Evolutionary conservation across 1,140 invertebrate genomes (phyloP), one percentile per base, ranked within the genome.

Genomic region (Ceratina japonica): DNA sequence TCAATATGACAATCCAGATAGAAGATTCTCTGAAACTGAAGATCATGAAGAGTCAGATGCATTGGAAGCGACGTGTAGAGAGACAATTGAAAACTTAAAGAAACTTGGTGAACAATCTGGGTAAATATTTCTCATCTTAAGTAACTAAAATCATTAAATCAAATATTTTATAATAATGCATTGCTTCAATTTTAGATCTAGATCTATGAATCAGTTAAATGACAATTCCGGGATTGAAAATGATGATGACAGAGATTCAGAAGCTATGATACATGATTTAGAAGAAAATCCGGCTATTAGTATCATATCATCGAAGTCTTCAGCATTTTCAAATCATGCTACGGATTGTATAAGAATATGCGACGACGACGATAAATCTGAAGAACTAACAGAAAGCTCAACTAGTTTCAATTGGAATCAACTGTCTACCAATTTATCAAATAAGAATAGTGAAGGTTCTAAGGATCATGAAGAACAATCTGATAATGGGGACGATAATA

Each of bases 31-130:
- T 0, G 90, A 91, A 64, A 81, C 74, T 16, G 91, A 92, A 27
- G 91, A 92, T 81, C 88, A 87, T 5, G 91, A 92, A 71, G 91
- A 92, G 15, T 86, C 89, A 0, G 92, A 92, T 75, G 88, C 90
- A 31, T 77, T 92, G 51, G 92, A 92, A 76, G 91, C 90, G 31
- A 92, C 92, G 0, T 92, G 91, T 78, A 87, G 92, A 20, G 92
- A 93, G 85, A 92, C 92, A 13, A 93, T 93, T 71, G 92, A 93
- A 85, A 92, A 92, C 79, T 70, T 93, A 10, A 91, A 91, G 58
- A 91, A 91, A 78, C 81, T 93, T 13, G 91, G 91, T 0, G 90
- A 93, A 85, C 90, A 93, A n/a, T 90, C 92, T 0, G 91, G 90
- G 92, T 92, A 89, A 56, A 79, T 78, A 18, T 81, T 62, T 27